Evolutionary conservation across 2,888 invertebrate genomes (phyloP).

Genomic region (Macrophya alboannulata): DNA sequence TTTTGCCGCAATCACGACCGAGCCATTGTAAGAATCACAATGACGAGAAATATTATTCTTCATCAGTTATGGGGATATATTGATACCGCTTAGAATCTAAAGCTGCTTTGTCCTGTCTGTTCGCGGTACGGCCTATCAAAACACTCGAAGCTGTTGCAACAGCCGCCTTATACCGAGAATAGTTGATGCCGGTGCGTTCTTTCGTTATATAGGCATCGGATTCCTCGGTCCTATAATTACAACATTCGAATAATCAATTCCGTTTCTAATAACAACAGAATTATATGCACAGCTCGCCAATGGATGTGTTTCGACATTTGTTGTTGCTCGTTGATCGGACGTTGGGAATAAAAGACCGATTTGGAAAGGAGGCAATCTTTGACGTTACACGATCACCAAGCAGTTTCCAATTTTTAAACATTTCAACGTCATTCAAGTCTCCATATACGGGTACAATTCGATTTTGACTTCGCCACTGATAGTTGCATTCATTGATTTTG

Average conservation of each 20-base stretch:
- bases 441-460: background rate
- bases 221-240: slow-evolving; percentile 28
- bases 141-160: slow-evolving; percentile 72
- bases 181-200: slow-evolving; percentile 27
- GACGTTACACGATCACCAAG: background rate
- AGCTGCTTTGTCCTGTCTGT: slow-evolving; percentile 52
- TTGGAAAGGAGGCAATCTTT: background rate
- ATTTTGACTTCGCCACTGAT: background rate
- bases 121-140: slow-evolving; percentile 68
- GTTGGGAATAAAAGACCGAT: background rate
- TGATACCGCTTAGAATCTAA: slow-evolving; percentile 51
- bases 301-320: background rate
- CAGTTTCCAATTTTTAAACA: background rate
- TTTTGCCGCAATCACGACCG: slow-evolving; percentile 33
- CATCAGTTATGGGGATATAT: slow-evolving; percentile 52
- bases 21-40: slow-evolving; percentile 47
- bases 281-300: background rate
- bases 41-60: slow-evolving; percentile 52
- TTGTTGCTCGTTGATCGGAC: background rate
- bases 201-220: background rate
- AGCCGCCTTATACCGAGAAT: slow-evolving; percentile 69
- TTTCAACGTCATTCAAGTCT: background rate
- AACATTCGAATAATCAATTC: slow-evolving; percentile 44
- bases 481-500: background rate
- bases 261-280: slow-evolving; percentile 49